Evolutionary conservation across 2,797 vertebrate genomes (phyloP), one percentile per base, ranked within the genome.

Genomic region (Luscinia megarhynchos): DNA sequence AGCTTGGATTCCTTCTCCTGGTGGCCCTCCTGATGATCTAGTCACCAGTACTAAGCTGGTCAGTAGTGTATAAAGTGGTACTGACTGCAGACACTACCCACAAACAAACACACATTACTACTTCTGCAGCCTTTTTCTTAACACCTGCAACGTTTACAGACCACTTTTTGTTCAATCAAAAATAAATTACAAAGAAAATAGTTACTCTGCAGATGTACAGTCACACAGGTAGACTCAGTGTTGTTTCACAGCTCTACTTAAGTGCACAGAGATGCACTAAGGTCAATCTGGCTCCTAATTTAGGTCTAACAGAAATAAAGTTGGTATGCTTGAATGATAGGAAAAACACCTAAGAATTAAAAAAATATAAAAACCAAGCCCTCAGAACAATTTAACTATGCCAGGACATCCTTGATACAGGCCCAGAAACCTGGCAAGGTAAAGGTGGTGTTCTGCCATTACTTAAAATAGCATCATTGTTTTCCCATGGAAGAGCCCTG

Each of bases 151-250:
- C 20, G 15, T 66, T 77, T 48, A 18, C 2, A 76, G 53, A 55
- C 41, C 80, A 88, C 15, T 29, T 87, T 38, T 43, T 83, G n/a
- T 58, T 84, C 66, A 75, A 41, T 32, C 24, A 77, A 63, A 86
- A 94, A 91, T 89, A 89, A 95, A 72, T 94, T 95, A 92, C 38
- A 77, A 9, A 59, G 38, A 83, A 67, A 61, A 85, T 11, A 81
- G 62, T 63, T 93, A 86, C 51, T 69, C 63, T 81, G 73, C 57
- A 84, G 78, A 75, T 27, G 34, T 46, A 48, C 46, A 88, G 53
- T 70, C 70, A 74, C 63, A 84, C 32, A 79, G 50, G 18, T 27
- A 75, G 75, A 55, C 29, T 62, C 51, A 21, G 3, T 3, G 27
- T 73, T n/a, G 57, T 86, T 93, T 93, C 93, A 88, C 62, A 95